phyloP scores from a whole-genome alignment of 2,888 invertebrate genomes.

The Bombylius discolor region DNA sequence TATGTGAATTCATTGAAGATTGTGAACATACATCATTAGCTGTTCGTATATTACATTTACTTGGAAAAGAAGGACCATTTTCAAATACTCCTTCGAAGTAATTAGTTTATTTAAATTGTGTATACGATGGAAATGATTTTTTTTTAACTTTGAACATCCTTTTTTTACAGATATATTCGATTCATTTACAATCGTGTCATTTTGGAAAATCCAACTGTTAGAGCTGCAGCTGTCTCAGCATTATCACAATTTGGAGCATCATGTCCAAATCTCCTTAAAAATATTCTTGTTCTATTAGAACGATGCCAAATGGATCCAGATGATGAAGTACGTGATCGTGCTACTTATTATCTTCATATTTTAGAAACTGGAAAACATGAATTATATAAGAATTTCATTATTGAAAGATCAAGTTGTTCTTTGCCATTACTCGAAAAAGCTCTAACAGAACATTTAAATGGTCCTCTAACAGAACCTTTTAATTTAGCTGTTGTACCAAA shows the following conservation, averaged over 20 bases:
- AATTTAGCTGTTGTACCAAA: slow-evolving; percentile 77
- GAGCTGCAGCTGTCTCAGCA: slow-evolving; percentile 95
- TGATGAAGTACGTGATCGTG: slow-evolving; percentile 96
- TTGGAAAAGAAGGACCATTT: slow-evolving; percentile 94
- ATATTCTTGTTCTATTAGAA: slow-evolving; percentile 67
- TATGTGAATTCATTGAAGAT: slow-evolving; percentile 99
- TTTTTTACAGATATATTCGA: slow-evolving; percentile 49
- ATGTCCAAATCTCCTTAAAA: slow-evolving; percentile 74
- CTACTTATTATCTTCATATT: slow-evolving; percentile 88
- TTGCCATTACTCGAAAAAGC: slow-evolving; percentile 80
- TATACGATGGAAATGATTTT: background rate
- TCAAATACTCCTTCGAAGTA: slow-evolving; percentile 79
- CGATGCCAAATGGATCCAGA: slow-evolving; percentile 93
- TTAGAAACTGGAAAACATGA: slow-evolving; percentile 56
- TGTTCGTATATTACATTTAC: slow-evolving; percentile 85
- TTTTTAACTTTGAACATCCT: background rate
- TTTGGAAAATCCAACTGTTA: slow-evolving; percentile 86
- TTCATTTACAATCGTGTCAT: slow-evolving; percentile 87
- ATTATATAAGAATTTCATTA: slow-evolving; percentile 63
- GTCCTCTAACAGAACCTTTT: slow-evolving; percentile 60
- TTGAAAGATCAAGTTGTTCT: slow-evolving; percentile 65
- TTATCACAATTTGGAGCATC: slow-evolving; percentile 96
- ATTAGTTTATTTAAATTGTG: background rate
- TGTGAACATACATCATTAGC: slow-evolving; percentile 96
- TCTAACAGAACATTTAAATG: slow-evolving; percentile 65